Base-by-base conservation (phyloP, 2,797 vertebrate genomes). In the Hyperoplus lanceolatus region DNA sequence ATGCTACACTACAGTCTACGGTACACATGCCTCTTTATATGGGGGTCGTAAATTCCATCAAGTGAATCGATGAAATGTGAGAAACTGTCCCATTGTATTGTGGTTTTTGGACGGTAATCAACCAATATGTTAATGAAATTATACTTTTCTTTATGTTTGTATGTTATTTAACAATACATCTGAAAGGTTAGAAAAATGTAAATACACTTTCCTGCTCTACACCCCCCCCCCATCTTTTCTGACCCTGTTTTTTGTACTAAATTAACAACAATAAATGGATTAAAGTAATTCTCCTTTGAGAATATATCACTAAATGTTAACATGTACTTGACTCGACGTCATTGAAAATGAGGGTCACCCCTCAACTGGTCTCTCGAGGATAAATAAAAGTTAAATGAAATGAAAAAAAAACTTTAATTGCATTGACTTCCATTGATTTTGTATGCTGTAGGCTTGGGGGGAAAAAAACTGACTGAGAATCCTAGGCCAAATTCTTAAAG, bases 21-120 rank as follows among this genome's bases (percentile, higher is more conserved):
- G n/a, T n/a, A 14, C 75, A 73, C 42, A 49, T 70, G 66, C 18
- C 56, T 48, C 54, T 11, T 62, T 11, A 50, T 65, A 29, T 43
- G 29, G 54, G 46, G 42, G 18, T 62, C 18, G 63, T 38, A 42
- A 41, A 51, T 18, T 80, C 38, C 18, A 15, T 5, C 2, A 7
- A 3, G 46, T 18, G 2, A 57, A 15, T 18, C 16, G 8, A 1
- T 43, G 12, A 8, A 6, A 49, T 5, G 13, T 41, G 2, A 43
- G 39, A 41, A 18, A 63, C 12, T 12, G 14, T 29, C 8, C 43
- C 12, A 4, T 10, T 36, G 1, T 54, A 2, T 50, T 41, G 7
- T 42, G 8, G 45, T 13, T 66, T 70, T 62, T 43, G 1, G 4
- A 60, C 6, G 12, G 5, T 66, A 54, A 56, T 9, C 2, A 21